Percentiles rank a stretch among this genome's conserved stretches.
Evolutionary conservation across 2,888 invertebrate species (phyloP).

Genomic region (Schizotus pectinicornis): DNA sequence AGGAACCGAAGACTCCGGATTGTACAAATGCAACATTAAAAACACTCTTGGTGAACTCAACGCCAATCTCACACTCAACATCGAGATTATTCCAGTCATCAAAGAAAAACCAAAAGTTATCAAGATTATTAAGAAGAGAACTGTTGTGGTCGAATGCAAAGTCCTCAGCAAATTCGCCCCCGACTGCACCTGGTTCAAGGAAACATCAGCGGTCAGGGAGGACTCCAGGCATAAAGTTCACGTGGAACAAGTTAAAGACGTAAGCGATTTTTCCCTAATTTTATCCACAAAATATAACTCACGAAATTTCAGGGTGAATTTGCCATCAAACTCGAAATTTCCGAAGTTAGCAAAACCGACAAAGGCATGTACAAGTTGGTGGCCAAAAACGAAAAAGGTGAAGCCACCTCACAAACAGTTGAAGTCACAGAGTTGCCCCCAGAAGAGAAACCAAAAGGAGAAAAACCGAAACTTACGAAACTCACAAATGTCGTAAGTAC

Average conservation of each 20-base stretch:
- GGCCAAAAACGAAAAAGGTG: constrained; percentile 92
- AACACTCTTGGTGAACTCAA: constrained; percentile 96
- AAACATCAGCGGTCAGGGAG: constrained; percentile 77
- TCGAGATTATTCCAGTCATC: constrained; percentile 96
- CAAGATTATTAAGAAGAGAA: constrained; percentile 89
- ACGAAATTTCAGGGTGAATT: constrained; percentile 76
- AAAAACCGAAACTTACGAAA: constrained; percentile 81
- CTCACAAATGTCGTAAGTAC: constrained; percentile 75
- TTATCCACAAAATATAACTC: background rate
- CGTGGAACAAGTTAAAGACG: constrained; percentile 81
- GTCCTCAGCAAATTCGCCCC: constrained; percentile 94
- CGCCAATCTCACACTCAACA: constrained; percentile 95
- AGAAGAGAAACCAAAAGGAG: constrained; percentile 75
- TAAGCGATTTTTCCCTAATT: constrained; percentile 51
- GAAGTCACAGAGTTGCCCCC: constrained; percentile 85
- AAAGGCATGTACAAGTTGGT: constrained; percentile 90
- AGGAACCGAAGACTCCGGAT: constrained; percentile 93
- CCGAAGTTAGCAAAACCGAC: constrained; percentile 78
- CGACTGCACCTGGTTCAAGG: constrained; percentile 93
- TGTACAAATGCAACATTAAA: constrained; percentile 98
- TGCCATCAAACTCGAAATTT: constrained; percentile 87
- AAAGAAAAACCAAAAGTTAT: constrained; percentile 92
- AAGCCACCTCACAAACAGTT: constrained; percentile 87
- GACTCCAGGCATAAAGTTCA: constrained; percentile 77
- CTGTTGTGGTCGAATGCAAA: constrained; percentile 91